These are phyloP conservation scores for Gavia stellata DNA, from an alignment of 2,113 vertebrate genomes.

Conservation along the genomic window DNA sequence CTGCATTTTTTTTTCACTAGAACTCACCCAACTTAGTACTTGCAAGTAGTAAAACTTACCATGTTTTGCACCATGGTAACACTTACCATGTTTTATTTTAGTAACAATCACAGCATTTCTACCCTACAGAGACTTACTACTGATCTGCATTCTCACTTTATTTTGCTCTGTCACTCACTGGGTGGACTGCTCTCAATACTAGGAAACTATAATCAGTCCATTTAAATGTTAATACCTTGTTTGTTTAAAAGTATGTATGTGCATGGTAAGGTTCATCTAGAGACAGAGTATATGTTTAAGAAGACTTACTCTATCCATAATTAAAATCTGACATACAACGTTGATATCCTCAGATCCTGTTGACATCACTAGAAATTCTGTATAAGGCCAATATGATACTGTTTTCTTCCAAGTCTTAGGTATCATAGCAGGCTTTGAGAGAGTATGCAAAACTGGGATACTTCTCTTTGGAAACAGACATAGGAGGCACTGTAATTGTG, in stretches of 20 bases:
- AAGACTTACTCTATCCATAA: not conserved
- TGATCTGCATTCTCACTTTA: slow-evolving; percentile 20
- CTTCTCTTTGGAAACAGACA: not conserved
- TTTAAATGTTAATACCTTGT: slow-evolving; percentile 19
- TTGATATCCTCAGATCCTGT: not conserved
- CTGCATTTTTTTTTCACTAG: not conserved
- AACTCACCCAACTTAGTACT: not conserved
- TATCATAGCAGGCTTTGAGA: not conserved
- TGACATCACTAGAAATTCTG: not conserved
- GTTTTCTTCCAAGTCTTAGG: not conserved
- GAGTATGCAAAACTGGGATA: not conserved
- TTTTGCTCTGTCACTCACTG: slow-evolving; percentile 42
- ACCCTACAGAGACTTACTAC: not conserved
- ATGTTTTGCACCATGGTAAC: not conserved
- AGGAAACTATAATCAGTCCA: not conserved
- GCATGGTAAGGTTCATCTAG: not conserved
- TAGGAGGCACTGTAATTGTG: not conserved
- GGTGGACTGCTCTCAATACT: not conserved
- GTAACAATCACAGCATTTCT: not conserved
- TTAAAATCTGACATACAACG: not conserved
- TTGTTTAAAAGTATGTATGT: not conserved
- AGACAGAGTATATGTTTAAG: not conserved
- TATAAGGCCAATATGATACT: not conserved
- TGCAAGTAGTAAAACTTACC: not conserved
- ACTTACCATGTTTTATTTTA: not conserved